These are phyloP conservation scores for Entomobrya proxima DNA, from an alignment of 2,888 invertebrate genomes.

Conservation along the genomic window DNA sequence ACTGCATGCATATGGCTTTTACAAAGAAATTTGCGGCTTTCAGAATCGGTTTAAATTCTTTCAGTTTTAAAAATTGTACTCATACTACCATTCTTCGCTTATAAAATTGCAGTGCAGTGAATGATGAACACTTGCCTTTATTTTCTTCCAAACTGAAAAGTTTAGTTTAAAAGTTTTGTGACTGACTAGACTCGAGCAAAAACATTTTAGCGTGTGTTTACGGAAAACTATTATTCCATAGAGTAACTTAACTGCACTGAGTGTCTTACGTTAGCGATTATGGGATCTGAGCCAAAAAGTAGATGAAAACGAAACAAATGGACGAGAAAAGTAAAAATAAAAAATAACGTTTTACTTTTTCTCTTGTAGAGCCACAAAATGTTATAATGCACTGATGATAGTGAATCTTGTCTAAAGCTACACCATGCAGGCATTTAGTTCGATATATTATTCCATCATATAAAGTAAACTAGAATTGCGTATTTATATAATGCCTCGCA, in stretches of 20 bases:
- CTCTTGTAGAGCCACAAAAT: background rate
- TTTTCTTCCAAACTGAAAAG: background rate
- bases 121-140: background rate
- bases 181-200: background rate
- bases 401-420: slow-evolving; percentile 4
- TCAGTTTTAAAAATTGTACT: too few relatives aligned
- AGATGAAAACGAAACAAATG: slow-evolving; percentile 53
- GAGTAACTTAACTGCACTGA: background rate
- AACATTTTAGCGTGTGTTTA: background rate
- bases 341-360: slow-evolving; percentile 47
- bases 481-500: slow-evolving; percentile 52
- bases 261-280: slow-evolving; percentile 18
- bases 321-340: slow-evolving; percentile 54
- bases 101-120: too few relatives aligned
- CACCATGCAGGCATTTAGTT: too few relatives aligned
- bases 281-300: slow-evolving; percentile 71
- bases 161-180: background rate
- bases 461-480: slow-evolving; percentile 29
- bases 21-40: too few relatives aligned
- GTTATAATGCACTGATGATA: background rate
- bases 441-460: too few relatives aligned
- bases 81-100: too few relatives aligned
- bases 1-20: too few relatives aligned
- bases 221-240: background rate
- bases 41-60: too few relatives aligned